These are phyloP conservation scores for Eunapius fragilis DNA, from an alignment of 37 sponge, comb jelly and placozoan genomes.

Conservation along the genomic window DNA sequence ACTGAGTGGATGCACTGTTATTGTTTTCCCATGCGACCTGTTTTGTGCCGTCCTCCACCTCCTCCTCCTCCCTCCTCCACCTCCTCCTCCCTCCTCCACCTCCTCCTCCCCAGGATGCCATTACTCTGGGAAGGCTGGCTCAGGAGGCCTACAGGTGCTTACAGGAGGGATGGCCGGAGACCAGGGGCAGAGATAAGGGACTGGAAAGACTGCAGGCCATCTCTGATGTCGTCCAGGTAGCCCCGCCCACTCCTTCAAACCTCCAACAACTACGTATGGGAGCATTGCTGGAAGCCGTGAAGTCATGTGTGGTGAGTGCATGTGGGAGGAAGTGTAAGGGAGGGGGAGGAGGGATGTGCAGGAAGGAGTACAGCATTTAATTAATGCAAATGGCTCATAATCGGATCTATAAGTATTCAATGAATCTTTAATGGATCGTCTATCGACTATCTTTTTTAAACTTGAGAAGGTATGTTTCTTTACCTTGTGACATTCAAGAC, in stretches of 20 bases:
- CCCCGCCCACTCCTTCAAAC: background rate
- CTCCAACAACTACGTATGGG: slow-evolving; percentile 15
- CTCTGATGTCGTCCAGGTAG: background rate
- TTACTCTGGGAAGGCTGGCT: slow-evolving; percentile 34
- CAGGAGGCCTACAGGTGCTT: slow-evolving; percentile 14
- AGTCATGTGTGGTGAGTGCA: background rate
- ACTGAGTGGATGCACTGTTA: too few relatives aligned
- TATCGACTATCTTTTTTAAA: too few relatives aligned
- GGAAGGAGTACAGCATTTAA: background rate
- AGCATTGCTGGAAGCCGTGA: background rate
- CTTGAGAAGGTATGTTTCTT: too few relatives aligned
- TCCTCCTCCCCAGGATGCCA: slow-evolving; percentile 45
- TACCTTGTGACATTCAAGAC: too few relatives aligned
- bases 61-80: background rate
- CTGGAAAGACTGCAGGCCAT: background rate
- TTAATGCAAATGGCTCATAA: too few relatives aligned
- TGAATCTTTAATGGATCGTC: too few relatives aligned
- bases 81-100: background rate
- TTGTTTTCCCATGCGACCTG: too few relatives aligned
- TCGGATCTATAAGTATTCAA: too few relatives aligned
- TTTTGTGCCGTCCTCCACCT: too few relatives aligned
- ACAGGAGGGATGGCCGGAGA: slow-evolving; percentile 19
- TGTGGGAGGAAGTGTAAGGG: background rate
- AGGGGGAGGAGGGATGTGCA: background rate
- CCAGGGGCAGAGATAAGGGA: background rate